Percentiles rank a stretch among this genome's conserved stretches.
Evolutionary conservation across 2,113 vertebrate species (phyloP).

Genomic region (Vulpes lagopus): DNA sequence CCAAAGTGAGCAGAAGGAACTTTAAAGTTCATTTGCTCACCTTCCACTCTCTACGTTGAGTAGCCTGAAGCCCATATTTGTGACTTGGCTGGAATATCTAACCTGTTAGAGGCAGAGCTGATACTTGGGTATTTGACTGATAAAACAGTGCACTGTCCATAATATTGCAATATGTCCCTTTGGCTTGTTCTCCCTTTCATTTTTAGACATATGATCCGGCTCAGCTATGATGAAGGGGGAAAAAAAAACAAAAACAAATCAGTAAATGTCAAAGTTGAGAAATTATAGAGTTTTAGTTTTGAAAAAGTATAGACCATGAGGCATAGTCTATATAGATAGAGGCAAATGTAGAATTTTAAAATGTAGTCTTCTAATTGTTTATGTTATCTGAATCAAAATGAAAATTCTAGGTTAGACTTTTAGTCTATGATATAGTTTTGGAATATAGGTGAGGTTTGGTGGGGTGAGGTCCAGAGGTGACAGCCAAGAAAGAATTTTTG

Average conservation of each 20-base stretch:
- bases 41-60: neutral
- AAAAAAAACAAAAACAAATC: neutral
- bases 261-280: neutral
- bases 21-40: neutral
- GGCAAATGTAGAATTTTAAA: slow-evolving; percentile 30
- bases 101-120: neutral
- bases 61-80: neutral
- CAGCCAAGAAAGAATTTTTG: too few relatives aligned
- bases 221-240: neutral
- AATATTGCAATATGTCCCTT: neutral
- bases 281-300: neutral
- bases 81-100: neutral
- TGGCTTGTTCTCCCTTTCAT: neutral
- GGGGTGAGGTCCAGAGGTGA: too few relatives aligned
- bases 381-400: neutral
- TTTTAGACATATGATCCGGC: neutral
- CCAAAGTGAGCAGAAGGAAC: fast-evolving
- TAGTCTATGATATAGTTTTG: neutral
- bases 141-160: too few relatives aligned
- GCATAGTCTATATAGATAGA: neutral
- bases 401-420: neutral
- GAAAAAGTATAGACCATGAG: neutral
- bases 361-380: neutral
- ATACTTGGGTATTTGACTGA: neutral
- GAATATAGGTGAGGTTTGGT: too few relatives aligned